A percentile compares a stretch with the other conserved stretches of the same genome.
Evolutionary conservation across 2,113 vertebrate genomes (phyloP).

Genomic region (Neotoma lepida): DNA sequence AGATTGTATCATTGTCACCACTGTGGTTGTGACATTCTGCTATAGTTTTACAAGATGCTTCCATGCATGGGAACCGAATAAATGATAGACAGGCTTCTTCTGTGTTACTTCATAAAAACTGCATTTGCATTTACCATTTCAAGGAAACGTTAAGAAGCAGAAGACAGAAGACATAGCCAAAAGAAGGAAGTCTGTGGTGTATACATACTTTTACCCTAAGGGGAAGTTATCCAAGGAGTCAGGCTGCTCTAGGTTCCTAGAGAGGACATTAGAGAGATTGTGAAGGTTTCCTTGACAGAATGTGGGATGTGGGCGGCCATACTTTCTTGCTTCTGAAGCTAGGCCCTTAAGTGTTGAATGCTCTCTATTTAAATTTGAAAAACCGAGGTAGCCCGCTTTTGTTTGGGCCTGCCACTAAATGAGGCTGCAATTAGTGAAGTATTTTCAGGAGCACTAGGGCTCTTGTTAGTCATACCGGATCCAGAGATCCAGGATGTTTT

Average conservation of each 20-base stretch:
- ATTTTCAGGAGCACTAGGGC: constrained; percentile 66
- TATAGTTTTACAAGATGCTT: constrained; percentile 14
- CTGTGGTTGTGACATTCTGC: background rate
- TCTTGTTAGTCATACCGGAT: constrained; percentile 60
- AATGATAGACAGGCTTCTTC: background rate
- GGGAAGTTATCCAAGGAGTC: background rate
- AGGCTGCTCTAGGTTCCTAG: background rate
- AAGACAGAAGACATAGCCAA: background rate
- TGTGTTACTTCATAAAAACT: constrained; percentile 4
- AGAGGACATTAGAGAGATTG: background rate
- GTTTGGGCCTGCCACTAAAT: constrained; percentile 68
- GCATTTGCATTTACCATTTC: background rate
- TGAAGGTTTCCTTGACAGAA: constrained; percentile 20
- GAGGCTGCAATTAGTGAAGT: constrained; percentile 65
- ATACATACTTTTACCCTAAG: background rate
- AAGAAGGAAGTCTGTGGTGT: background rate
- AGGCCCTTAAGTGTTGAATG: constrained; percentile 33
- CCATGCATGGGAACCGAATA: background rate
- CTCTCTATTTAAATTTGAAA: constrained; percentile 70
- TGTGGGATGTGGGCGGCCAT: background rate
- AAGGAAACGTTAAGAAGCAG: background rate
- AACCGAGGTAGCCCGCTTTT: constrained; percentile 61
- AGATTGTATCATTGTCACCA: background rate
- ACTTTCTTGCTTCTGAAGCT: background rate
- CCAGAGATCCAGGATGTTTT: constrained; percentile 65